phyloP scores from a whole-genome alignment of 2,113 vertebrate species.

The Cyanoramphus novaezelandiae region DNA sequence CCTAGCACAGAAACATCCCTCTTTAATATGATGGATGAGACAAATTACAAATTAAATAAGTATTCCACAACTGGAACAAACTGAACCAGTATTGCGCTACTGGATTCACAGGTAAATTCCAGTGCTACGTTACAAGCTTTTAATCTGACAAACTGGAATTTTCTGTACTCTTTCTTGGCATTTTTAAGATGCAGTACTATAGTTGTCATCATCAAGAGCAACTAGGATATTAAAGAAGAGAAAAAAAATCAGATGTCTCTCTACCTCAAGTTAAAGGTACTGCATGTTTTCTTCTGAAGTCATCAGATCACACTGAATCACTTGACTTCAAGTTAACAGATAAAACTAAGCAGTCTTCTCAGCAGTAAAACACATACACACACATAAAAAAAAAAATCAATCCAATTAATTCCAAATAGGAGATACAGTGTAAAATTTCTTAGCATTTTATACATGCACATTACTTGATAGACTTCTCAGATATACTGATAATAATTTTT shows the following conservation, averaged over 20 bases:
- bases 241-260: background rate
- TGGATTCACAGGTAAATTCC: background rate
- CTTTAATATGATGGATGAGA: background rate
- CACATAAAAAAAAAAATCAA: background rate
- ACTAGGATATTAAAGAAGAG: background rate
- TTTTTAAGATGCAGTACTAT: background rate
- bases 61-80: background rate
- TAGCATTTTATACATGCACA: background rate
- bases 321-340: background rate
- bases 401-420: background rate
- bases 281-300: background rate
- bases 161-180: background rate
- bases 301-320: background rate
- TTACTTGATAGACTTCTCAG: background rate
- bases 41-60: accelerated
- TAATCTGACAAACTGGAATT: background rate
- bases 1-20: accelerated
- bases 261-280: background rate
- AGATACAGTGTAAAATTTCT: background rate
- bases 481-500: background rate
- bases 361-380: background rate
- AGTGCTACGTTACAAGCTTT: background rate
- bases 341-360: background rate
- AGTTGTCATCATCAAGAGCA: background rate
- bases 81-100: background rate